These are phyloP conservation scores for Nymphalis c-album DNA, from an alignment of 2,888 invertebrate species.

Conservation along the genomic window DNA sequence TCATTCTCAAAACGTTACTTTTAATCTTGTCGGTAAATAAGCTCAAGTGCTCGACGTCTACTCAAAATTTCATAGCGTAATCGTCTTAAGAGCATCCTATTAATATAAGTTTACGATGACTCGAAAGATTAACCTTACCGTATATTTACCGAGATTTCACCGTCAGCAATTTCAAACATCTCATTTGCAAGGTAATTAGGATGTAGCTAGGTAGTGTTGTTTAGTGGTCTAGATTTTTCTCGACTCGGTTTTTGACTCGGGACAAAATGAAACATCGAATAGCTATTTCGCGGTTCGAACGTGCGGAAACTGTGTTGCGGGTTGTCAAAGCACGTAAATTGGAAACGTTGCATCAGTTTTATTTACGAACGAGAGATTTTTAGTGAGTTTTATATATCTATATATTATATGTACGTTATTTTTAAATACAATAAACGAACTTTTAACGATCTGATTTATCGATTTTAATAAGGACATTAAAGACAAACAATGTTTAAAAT, in stretches of 20 bases:
- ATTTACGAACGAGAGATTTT: slow-evolving; percentile 13
- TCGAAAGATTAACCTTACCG: slow-evolving; percentile 25
- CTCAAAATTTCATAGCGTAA: slow-evolving; percentile 34
- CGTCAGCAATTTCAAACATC: slow-evolving; percentile 18
- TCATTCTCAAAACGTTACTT: slow-evolving; percentile 25
- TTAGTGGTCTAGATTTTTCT: not conserved
- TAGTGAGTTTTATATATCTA: not conserved
- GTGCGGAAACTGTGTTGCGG: slow-evolving; percentile 13
- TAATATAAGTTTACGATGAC: slow-evolving; percentile 30
- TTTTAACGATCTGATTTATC: too few species aligned
- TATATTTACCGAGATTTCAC: slow-evolving; percentile 16
- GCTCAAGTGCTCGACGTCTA: slow-evolving; percentile 22
- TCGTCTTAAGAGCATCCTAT: slow-evolving; percentile 32
- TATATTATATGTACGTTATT: not conserved
- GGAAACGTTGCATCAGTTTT: slow-evolving; percentile 24
- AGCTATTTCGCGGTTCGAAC: slow-evolving; percentile 22
- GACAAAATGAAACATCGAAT: slow-evolving; percentile 30
- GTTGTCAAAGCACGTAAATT: slow-evolving; percentile 24
- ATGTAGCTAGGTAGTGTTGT: slow-evolving; percentile 5
- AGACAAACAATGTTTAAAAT: too few species aligned
- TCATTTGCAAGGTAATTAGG: slow-evolving; percentile 22
- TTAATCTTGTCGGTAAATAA: slow-evolving; percentile 34
- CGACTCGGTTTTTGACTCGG: slow-evolving; percentile 20
- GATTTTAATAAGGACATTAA: too few species aligned
- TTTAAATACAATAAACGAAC: too few species aligned